Percentiles rank a stretch among this genome's conserved stretches.
phyloP scores from a whole-genome alignment of 2,113 vertebrate genomes.

The Brachypodius melanocephalos region DNA sequence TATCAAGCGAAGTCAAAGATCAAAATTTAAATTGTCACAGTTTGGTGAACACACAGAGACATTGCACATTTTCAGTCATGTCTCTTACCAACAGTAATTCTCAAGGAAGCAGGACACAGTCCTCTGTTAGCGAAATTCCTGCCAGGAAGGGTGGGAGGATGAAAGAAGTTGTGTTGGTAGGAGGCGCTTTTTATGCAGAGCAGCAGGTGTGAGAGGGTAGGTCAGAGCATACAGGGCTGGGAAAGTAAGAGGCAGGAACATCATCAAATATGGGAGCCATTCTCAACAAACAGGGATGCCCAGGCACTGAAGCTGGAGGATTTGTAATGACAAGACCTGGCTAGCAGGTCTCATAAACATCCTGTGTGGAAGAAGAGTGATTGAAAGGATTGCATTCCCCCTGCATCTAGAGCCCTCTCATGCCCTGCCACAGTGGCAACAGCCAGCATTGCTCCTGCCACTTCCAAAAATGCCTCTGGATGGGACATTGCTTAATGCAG shows the following conservation, averaged over 20 bases:
- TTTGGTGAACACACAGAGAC: neutral
- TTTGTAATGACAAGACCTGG: neutral
- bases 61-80: neutral
- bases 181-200: neutral
- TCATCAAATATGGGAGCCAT: neutral
- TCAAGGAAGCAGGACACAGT: neutral
- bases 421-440: fast-evolving
- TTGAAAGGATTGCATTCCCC: fast-evolving
- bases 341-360: neutral
- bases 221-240: neutral
- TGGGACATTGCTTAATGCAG: neutral
- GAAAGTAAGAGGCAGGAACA: neutral
- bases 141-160: neutral
- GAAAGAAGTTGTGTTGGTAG: neutral
- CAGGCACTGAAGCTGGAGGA: neutral
- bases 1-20: neutral
- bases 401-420: neutral
- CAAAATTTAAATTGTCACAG: neutral
- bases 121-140: neutral
- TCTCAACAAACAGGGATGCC: neutral
- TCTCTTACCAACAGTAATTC: neutral
- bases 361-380: neutral
- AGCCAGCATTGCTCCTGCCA: neutral
- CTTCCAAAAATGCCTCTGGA: neutral
- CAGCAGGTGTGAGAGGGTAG: neutral